Conservation (phyloP, 2,888 invertebrate genomes). For the Pandemis corylana region DNA sequence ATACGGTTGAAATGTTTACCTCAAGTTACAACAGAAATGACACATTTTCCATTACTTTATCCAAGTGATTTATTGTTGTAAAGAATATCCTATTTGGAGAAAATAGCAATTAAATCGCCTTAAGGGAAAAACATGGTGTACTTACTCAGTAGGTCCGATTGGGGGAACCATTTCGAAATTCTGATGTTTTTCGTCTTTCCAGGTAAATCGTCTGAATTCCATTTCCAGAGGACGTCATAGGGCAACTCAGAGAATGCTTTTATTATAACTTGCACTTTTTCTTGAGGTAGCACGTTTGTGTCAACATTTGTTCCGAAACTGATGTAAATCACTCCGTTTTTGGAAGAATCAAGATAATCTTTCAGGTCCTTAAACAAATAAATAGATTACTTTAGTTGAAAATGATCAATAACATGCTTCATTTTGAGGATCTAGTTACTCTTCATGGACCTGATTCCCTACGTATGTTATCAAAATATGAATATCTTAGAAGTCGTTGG, state of each 20-base stretch:
- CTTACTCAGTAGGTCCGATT: slow-evolving; percentile 62
- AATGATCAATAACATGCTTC: background rate
- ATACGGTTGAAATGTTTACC: too few species aligned
- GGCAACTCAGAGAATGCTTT: slow-evolving; percentile 65
- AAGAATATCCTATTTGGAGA: too few species aligned
- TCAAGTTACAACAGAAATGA: too few species aligned
- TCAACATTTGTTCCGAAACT: slow-evolving; percentile 73
- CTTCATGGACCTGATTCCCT: too few species aligned
- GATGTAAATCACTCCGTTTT: slow-evolving; percentile 71
- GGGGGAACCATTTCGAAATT: slow-evolving; percentile 68
- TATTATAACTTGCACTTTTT: slow-evolving; percentile 56
- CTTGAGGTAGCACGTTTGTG: slow-evolving; percentile 58
- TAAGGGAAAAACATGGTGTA: background rate
- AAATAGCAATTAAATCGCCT: too few species aligned
- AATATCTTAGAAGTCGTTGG: too few species aligned
- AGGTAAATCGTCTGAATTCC: slow-evolving; percentile 57
- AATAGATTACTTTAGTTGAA: too few species aligned
- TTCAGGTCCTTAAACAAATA: slow-evolving; percentile 58
- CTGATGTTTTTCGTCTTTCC: slow-evolving; percentile 63
- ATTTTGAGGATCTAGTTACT: background rate
- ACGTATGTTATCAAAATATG: too few species aligned
- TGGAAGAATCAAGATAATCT: slow-evolving; percentile 64
- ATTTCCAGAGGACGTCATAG: slow-evolving; percentile 74
- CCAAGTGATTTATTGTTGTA: too few species aligned
- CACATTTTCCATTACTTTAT: too few species aligned